Conservation (phyloP, 1,140 invertebrate species). For the Drosophila mayri region DNA sequence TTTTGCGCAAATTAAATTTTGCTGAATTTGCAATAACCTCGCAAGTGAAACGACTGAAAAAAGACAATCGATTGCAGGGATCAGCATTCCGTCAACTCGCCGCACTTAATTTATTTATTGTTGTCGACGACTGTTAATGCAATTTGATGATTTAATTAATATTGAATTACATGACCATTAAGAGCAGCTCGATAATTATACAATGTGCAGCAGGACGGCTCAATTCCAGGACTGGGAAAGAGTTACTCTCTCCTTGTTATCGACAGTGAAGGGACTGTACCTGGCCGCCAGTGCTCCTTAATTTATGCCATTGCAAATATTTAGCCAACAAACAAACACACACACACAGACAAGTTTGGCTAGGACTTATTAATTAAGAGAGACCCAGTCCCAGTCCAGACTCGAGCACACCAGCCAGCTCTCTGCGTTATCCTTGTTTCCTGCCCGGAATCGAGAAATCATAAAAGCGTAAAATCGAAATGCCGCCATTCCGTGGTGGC, state of each 20-base stretch:
- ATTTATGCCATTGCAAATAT: conserved; percentile 79
- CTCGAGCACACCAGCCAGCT: conserved; percentile 5
- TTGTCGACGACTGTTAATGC: conserved; percentile 64
- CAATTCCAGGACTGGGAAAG: conserved; percentile 43
- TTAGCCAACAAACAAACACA: conserved; percentile 68
- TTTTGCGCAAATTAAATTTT: conserved; percentile 59
- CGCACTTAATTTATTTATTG: conserved; percentile 76
- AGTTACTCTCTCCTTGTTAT: conserved; percentile 22
- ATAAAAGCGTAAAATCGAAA: conserved; percentile 83
- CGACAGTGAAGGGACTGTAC: conserved; percentile 65
- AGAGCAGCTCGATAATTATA: conserved; percentile 61
- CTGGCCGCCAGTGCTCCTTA: conserved; percentile 46
- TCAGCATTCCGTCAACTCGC: conserved; percentile 70
- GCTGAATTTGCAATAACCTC: conserved; percentile 70
- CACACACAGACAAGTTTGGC: conserved; percentile 43
- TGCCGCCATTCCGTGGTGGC: conserved; percentile 74
- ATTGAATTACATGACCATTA: conserved; percentile 72
- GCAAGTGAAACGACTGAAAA: conserved; percentile 26
- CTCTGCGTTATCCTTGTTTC: neutral
- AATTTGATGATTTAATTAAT: conserved; percentile 83
- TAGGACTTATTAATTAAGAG: conserved; percentile 79
- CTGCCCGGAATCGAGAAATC: conserved; percentile 70
- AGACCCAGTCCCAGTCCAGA: conserved; percentile 12
- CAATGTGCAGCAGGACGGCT: conserved; percentile 59
- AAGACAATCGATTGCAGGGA: conserved; percentile 62